These are phyloP conservation scores for Diadophis punctatus DNA, from an alignment of 2,113 vertebrate species.

Conservation along the genomic window DNA sequence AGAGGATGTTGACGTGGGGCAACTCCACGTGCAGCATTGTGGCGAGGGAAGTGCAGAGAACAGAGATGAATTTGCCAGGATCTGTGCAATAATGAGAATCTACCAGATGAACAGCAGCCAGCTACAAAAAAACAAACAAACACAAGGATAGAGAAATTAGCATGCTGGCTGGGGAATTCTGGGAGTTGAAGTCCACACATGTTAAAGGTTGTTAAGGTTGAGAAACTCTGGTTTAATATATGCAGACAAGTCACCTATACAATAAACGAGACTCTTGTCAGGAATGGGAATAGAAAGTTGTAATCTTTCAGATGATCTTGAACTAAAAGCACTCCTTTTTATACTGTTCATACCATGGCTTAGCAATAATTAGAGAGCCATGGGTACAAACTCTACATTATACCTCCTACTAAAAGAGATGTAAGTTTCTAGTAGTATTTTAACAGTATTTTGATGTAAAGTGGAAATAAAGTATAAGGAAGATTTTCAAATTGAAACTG, in stretches of 20 bases:
- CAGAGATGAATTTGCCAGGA: constrained; percentile 95
- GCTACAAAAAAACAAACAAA: constrained; percentile 66
- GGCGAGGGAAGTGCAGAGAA: constrained; percentile 91
- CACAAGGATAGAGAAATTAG: neutral
- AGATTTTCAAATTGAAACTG: neutral
- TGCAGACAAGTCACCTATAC: neutral
- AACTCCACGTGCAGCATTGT: constrained; percentile 97
- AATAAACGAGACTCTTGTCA: neutral
- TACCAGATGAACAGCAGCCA: constrained; percentile 91
- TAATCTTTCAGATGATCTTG: neutral
- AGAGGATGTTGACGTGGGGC: constrained; percentile 93
- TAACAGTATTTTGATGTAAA: neutral
- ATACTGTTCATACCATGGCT: neutral
- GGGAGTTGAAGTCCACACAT: neutral
- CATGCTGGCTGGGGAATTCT: neutral
- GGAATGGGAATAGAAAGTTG: neutral
- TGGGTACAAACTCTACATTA: neutral
- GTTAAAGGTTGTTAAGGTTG: neutral
- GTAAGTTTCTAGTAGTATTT: neutral
- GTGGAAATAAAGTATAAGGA: neutral
- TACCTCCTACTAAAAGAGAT: neutral
- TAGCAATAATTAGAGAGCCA: neutral
- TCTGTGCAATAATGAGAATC: constrained; percentile 98
- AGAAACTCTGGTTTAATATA: neutral
- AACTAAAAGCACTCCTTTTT: neutral